Evolutionary conservation across 2,888 invertebrate species (phyloP).

Genomic region (Synergus itoensis): DNA sequence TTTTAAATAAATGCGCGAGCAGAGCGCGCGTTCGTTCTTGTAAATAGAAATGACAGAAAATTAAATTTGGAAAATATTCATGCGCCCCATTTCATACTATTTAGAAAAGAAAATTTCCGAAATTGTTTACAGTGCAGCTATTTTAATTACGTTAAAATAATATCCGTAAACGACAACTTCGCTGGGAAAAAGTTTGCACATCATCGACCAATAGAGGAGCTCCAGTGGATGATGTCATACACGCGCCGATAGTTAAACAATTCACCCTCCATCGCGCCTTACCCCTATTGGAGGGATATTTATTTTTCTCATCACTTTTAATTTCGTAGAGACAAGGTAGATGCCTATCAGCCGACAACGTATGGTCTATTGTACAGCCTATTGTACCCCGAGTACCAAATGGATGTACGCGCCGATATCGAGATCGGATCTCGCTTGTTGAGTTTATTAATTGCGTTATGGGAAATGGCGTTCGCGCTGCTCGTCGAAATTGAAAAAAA

Average conservation of each 20-base stretch:
- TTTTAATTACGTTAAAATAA: too few relatives aligned
- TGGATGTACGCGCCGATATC: slow-evolving; percentile 62
- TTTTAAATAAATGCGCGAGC: too few relatives aligned
- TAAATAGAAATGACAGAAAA: too few relatives aligned
- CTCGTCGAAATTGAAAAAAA: slow-evolving; percentile 63
- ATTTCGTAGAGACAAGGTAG: slow-evolving; percentile 74
- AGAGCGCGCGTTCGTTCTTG: too few relatives aligned
- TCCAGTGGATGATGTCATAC: slow-evolving; percentile 55
- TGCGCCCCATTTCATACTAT: too few relatives aligned
- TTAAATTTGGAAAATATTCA: too few relatives aligned
- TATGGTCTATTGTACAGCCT: slow-evolving; percentile 55
- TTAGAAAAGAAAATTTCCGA: too few relatives aligned
- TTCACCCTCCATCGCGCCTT: slow-evolving; percentile 53
- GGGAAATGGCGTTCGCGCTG: slow-evolving; percentile 61
- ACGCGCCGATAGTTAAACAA: slow-evolving; percentile 52
- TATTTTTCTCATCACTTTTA: slow-evolving; percentile 77
- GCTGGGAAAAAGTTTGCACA: slow-evolving; percentile 53
- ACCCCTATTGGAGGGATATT: slow-evolving; percentile 63
- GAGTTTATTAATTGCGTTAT: slow-evolving; percentile 73
- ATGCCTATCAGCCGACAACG: slow-evolving; percentile 66
- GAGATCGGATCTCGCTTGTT: slow-evolving; percentile 72
- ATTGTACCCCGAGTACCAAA: slow-evolving; percentile 57
- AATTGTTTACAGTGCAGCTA: too few relatives aligned
- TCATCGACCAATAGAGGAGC: slow-evolving; percentile 47
- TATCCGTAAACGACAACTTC: slow-evolving; percentile 56